Percentiles rank a stretch among this genome's conserved stretches.
phyloP scores from a whole-genome alignment of 1,140 invertebrate genomes.

The Papilio xuthus region DNA sequence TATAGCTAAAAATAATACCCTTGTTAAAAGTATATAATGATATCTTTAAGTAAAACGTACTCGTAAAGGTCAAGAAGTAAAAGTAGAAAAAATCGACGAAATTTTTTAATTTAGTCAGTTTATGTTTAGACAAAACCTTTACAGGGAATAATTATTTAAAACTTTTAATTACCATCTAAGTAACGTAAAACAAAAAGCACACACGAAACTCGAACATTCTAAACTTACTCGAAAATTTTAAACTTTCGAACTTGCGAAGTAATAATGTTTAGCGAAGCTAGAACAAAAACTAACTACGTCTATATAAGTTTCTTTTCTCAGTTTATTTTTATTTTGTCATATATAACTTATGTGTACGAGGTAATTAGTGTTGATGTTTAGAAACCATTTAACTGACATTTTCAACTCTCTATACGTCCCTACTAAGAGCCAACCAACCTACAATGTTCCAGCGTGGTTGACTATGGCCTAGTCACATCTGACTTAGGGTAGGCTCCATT shows the following conservation, averaged over 20 bases:
- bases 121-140: neutral
- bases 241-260: constrained; percentile 71
- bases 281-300: constrained; percentile 62
- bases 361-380: too few relatives aligned
- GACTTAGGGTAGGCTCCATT: too few relatives aligned
- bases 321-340: constrained; percentile 31
- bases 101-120: neutral
- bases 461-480: too few relatives aligned
- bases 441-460: too few relatives aligned
- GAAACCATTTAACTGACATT: neutral
- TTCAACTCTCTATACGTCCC: too few relatives aligned
- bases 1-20: too few relatives aligned
- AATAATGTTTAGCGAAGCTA: constrained; percentile 66
- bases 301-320: too few relatives aligned
- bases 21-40: too few relatives aligned
- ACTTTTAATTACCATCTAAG: constrained; percentile 47
- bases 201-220: constrained; percentile 58
- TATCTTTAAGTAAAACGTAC: too few relatives aligned
- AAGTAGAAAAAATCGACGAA: neutral
- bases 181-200: constrained; percentile 51
- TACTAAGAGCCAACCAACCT: too few relatives aligned
- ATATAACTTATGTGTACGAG: neutral
- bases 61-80: neutral
- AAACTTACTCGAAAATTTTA: constrained; percentile 64
- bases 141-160: constrained; percentile 36